Percentiles rank a stretch among this genome's conserved stretches.
Conservation (phyloP, 2,113 vertebrate species). For the Sardina pilchardus region DNA sequence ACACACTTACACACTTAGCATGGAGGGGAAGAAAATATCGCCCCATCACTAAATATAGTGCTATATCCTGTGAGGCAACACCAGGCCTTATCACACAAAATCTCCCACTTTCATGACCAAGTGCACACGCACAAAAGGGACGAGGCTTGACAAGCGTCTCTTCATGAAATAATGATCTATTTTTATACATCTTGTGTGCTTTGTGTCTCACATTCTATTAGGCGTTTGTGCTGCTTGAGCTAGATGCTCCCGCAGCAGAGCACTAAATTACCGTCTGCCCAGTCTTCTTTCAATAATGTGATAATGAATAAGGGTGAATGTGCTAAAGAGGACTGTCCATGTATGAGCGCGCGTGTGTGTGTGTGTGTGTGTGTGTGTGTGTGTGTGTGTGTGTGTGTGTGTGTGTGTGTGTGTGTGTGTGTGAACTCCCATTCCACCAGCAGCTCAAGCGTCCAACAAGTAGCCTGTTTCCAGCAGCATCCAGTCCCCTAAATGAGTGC, state of each 20-base stretch:
- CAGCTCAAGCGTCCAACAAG: not conserved
- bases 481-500: not conserved
- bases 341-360: constrained; percentile 9
- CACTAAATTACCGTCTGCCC: not conserved
- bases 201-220: not conserved
- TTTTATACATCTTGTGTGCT: not conserved
- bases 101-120: not conserved
- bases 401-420: not conserved
- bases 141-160: not conserved
- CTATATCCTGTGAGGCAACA: not conserved
- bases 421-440: not conserved
- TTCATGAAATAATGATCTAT: constrained; percentile 1
- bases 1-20: not conserved
- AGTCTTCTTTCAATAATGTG: not conserved
- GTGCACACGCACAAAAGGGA: not conserved
- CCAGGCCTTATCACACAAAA: not conserved
- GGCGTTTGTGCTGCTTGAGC: not conserved
- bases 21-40: not conserved
- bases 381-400: not conserved
- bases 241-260: not conserved
- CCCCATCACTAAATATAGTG: not conserved
- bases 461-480: not conserved
- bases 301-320: constrained; percentile 2
- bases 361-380: not conserved
- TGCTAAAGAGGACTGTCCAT: not conserved